Base-by-base conservation (phyloP, 37 sponge, comb jelly and placozoan species). In the Diacarnus erythraeanus region DNA sequence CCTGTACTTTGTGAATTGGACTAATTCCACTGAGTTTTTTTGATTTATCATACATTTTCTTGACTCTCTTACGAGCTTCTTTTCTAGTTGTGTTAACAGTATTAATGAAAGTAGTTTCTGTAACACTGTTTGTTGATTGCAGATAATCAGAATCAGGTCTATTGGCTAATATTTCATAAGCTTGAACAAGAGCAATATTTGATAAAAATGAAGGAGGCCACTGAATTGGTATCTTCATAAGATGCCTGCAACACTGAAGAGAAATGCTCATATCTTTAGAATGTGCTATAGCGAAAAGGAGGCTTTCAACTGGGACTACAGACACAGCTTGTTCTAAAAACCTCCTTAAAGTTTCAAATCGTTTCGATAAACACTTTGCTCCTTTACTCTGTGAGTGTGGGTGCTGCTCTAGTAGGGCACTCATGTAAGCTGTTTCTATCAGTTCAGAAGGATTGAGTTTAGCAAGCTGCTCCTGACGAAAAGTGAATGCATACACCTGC, bases 221-320 rank as follows among this genome's bases (percentile, higher is more conserved):
- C 0, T 23, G 15, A 2, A 71, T 25, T 12, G 69, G 21, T 39
- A 34, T 26, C 31, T 22, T 23, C 30, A 41, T 26, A 37, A 85
- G 51, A 26, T 72, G 64, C 25, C 60, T 58, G 41, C 63, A 77
- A 35, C 85, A 85, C 23, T 71, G 37, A 2, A 15, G 26, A 0
- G 64, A 59, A 25, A 77, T 71, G 10, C 71, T 38, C 38, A 20
- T 23, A 2, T 34, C 42, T 58, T 71, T 23, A 41, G 38, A 3
- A 68, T 76, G 31, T 21, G 75, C 74, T 42, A 87, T 77, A 15
- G 82, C 83, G 71, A 81, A 51, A 27, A 70, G 61, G 10, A 87
- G 33, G 37, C 88, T 87, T 44, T 87, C 88, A 39, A 87, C 29
- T 3, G 88, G 88, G 38, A 87, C 88, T 25, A 87, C 51, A 12